Base-by-base conservation (phyloP, 2,797 vertebrate genomes). In the Rhynchotus rufescens region DNA sequence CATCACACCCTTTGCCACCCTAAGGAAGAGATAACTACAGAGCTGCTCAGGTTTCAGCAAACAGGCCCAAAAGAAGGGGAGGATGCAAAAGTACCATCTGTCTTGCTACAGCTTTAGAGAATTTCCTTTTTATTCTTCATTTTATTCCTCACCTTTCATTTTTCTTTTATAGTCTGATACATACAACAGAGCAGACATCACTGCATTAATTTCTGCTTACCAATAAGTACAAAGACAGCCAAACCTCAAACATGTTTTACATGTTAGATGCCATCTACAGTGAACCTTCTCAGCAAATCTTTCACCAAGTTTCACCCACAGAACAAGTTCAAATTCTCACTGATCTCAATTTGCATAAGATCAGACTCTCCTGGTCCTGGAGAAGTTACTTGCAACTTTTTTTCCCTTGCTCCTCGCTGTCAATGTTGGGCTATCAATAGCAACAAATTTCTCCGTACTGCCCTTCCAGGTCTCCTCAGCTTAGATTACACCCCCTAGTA, bases 401-500 rank as follows among this genome's bases (percentile, higher is more conserved):
- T 36, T 36, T 30, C 9, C 75, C 72, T 57, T 56, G 54, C n/a
- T 60, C 7, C 10, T 5, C 52, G 30, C 28, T 2, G 28, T 5
- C 11, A 65, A 45, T 25, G 59, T 10, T 10, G 57, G 40, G 66
- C 44, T 4, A 45, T 28, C 42, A 57, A 69, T 19, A 66, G 42
- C 66, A 40, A 15, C 5, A 32, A 7, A 38, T 49, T 67, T 64
- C 32, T n/a, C 5, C 1, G 13, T 21, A 4, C 28, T 69, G 34
- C 19, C 12, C 12, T 75, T 77, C 22, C 47, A 71, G 68, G 34
- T 9, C 10, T 4, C 15, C 10, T 71, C 28, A 60, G 10, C 13
- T 60, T 51, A 15, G 38, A 60, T 26, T 5, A 12, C 0, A 1
- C 5, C 74, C 4, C 1, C 0, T 1, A 54, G 15, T 6, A 72